These are phyloP conservation scores for Drosophila asahinai DNA, from an alignment of 1,140 invertebrate species.

Conservation along the genomic window DNA sequence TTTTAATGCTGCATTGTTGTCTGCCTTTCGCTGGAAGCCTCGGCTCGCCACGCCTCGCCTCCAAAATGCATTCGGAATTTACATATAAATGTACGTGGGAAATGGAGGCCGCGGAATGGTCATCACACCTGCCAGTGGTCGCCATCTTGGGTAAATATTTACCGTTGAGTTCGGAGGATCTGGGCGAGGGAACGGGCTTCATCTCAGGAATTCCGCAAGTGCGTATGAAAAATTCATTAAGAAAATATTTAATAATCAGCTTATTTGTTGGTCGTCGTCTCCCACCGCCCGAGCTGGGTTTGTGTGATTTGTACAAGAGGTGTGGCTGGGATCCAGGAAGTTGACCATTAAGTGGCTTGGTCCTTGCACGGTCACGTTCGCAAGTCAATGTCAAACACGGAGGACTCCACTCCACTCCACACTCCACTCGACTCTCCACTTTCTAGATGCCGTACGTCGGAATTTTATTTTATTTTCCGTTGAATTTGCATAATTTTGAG, in stretches of 20 bases:
- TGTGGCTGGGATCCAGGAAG: slow-evolving; percentile 31
- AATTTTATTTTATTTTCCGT: slow-evolving; percentile 76
- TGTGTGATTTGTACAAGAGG: slow-evolving; percentile 55
- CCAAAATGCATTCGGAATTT: slow-evolving; percentile 21
- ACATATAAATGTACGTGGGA: slow-evolving; percentile 13
- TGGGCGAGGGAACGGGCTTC: slow-evolving; percentile 13
- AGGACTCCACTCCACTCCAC: slow-evolving; percentile 32
- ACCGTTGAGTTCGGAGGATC: not conserved
- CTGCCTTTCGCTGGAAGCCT: slow-evolving; percentile 3
- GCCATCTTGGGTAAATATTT: slow-evolving; percentile 53
- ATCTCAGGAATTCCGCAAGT: slow-evolving; percentile 26
- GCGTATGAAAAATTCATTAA: slow-evolving; percentile 69
- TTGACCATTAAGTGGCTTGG: slow-evolving; percentile 63
- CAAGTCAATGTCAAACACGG: slow-evolving; percentile 73
- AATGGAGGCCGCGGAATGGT: slow-evolving; percentile 14
- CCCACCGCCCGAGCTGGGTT: not conserved
- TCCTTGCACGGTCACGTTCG: slow-evolving; percentile 74
- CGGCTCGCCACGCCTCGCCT: not conserved
- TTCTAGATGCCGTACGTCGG: slow-evolving; percentile 65
- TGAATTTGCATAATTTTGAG: slow-evolving; percentile 78
- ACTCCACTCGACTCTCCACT: slow-evolving; percentile 11
- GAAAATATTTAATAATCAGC: slow-evolving; percentile 82
- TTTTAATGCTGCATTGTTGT: slow-evolving; percentile 65
- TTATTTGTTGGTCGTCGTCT: slow-evolving; percentile 40
- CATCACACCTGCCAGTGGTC: slow-evolving; percentile 35